phyloP scores from a whole-genome alignment of 1,140 invertebrate genomes.

The Orchesella cincta region DNA sequence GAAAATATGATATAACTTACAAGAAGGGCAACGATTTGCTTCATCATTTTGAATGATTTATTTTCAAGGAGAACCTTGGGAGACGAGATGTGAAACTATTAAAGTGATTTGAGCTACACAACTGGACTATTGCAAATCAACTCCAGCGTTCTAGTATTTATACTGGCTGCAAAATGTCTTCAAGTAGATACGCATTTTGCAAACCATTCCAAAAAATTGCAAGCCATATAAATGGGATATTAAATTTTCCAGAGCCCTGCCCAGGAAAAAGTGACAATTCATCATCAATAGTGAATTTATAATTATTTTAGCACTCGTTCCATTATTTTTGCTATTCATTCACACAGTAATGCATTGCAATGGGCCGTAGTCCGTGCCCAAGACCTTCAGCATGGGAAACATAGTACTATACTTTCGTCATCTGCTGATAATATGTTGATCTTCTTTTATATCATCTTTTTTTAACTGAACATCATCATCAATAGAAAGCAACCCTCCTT shows the following conservation, averaged over 20 bases:
- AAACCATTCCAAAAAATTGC: not conserved
- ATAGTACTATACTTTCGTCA: not conserved
- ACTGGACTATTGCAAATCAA: not conserved
- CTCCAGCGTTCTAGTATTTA: not conserved
- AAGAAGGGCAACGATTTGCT: conserved; percentile 20
- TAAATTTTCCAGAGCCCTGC: conserved; percentile 14
- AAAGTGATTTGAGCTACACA: conserved; percentile 14
- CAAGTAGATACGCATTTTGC: not conserved
- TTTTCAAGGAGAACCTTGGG: not conserved
- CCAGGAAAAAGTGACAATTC: conserved; percentile 23
- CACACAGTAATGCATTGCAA: not conserved
- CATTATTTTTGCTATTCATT: not conserved
- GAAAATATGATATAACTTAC: conserved; percentile 1
- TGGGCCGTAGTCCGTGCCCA: too few species aligned
- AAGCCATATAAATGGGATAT: not conserved
- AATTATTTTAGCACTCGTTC: not conserved
- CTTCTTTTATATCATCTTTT: too few species aligned
- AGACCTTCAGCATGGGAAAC: too few species aligned
- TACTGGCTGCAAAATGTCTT: not conserved
- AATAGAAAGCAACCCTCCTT: too few species aligned
- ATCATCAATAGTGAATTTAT: conserved; percentile 5
- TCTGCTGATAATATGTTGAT: not conserved
- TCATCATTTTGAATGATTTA: not conserved
- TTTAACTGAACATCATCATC: too few species aligned
- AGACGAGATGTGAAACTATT: not conserved